Evolutionary conservation across 2,113 vertebrate species (phyloP), one percentile per base, ranked within the genome.

Genomic region (Oriolus oriolus): DNA sequence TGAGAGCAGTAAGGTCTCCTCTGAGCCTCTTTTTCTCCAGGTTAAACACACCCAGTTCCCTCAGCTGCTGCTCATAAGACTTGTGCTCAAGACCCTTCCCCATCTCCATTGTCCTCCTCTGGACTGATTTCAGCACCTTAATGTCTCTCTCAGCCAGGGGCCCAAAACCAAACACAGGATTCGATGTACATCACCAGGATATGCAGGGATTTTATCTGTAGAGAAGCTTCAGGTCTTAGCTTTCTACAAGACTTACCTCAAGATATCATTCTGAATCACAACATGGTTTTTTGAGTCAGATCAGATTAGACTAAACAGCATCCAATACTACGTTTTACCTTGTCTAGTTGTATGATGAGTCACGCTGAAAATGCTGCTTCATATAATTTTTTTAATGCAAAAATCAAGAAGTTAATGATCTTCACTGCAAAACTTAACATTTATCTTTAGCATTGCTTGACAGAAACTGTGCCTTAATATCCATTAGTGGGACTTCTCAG

Each of bases 41-140:
- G 52, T 8, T 81, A 30, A 74, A 37, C 37, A 31, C 3, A 2
- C 9, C 13, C 33, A 33, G 5, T 8, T 89, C 18, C 52, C 37
- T 37, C 37, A 74, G 15, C 18, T 65, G 10, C 27, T 65, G 10
- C 27, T 65, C 22, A 5, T 9, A 44, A 27, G 9, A 13, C 4
- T 37, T 57, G 44, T 20, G 44, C 9, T 44, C 37, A 44, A 65
- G 8, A 37, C 10, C 18, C 18, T 81, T 57, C 10, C 3, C 8
- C 8, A 52, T 5, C 22, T 33, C 27, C 31, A 18, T 5, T 57
- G 27, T 27, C 18, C 27, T 73, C 8, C 42, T 57, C 49, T 64
- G 42, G 12, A 20, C 15, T 42, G 0, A 0, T 56, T 73, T 31
- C 27, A 50, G 12, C 12, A 11, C 3, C 10, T 33, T 15, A 37